These are phyloP conservation scores for Erebia epiphron DNA, from an alignment of 2,888 invertebrate genomes.

Conservation along the genomic window DNA sequence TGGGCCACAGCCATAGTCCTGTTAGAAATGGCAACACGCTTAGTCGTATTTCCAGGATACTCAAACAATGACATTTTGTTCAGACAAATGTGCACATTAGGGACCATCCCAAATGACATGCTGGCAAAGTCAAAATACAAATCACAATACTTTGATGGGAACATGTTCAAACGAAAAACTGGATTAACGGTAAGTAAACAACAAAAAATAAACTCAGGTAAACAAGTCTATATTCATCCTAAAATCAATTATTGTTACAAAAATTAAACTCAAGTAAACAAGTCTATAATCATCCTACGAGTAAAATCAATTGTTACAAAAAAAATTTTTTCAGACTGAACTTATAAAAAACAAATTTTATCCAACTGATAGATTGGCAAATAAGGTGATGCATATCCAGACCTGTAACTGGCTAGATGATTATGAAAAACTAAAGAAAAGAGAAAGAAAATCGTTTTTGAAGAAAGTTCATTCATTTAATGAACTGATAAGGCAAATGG, in stretches of 20 bases:
- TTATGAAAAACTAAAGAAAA: neutral
- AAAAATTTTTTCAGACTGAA: neutral
- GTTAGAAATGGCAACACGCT: conserved; percentile 58
- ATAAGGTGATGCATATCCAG: neutral
- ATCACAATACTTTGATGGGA: neutral
- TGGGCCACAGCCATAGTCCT: conserved; percentile 64
- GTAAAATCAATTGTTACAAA: too few species aligned
- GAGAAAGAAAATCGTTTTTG: neutral
- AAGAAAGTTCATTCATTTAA: neutral
- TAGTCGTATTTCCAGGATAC: neutral
- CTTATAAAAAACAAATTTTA: neutral
- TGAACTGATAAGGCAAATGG: neutral
- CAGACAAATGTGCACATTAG: neutral
- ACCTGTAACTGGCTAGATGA: neutral
- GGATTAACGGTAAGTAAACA: neutral
- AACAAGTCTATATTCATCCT: too few species aligned
- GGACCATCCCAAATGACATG: neutral
- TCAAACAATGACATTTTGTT: neutral
- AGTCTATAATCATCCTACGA: too few species aligned
- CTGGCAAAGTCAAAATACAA: neutral
- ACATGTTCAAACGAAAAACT: neutral
- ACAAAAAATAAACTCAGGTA: too few species aligned
- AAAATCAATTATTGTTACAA: too few species aligned
- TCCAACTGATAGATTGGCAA: neutral
- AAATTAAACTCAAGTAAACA: too few species aligned